Evolutionary conservation across 2,113 vertebrate species (phyloP).

Genomic region (Casuarius casuarius): DNA sequence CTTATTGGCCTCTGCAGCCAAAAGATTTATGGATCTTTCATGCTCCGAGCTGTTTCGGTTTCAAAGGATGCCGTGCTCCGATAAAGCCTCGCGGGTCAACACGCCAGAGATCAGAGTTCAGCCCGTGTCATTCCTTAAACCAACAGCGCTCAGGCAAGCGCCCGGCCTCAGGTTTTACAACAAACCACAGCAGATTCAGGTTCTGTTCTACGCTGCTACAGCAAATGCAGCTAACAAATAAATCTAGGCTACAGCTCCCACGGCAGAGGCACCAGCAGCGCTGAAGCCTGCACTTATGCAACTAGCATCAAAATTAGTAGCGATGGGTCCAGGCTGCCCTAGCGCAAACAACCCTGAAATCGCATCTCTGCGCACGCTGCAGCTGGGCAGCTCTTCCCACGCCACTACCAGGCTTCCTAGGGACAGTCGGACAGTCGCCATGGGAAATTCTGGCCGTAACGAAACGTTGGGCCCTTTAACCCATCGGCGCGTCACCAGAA

Average conservation of each 20-base stretch:
- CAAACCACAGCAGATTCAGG: neutral
- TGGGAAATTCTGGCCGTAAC: neutral
- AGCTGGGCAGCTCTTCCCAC: neutral
- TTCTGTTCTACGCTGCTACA: neutral
- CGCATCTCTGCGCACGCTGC: no score
- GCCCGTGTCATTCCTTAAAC: neutral
- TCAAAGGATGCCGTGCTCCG: neutral
- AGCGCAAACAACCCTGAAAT: neutral
- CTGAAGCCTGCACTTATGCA: neutral
- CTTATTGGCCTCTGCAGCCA: neutral
- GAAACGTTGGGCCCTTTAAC: rapidly evolving
- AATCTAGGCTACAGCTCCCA: neutral
- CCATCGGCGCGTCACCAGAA: neutral
- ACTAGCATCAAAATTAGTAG: neutral
- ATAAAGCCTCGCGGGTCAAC: neutral
- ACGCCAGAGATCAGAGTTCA: neutral
- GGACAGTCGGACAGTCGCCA: rapidly evolving
- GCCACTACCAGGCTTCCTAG: rapidly evolving
- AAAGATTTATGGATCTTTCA: neutral
- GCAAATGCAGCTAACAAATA: neutral
- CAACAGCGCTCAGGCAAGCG: neutral
- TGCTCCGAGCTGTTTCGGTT: no score
- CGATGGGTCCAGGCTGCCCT: neutral
- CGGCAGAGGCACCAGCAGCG: neutral
- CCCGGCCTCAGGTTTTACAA: neutral